Evolutionary conservation across 2,797 vertebrate genomes (phyloP).

Genomic region (Ctenopoma kingsleyae): DNA sequence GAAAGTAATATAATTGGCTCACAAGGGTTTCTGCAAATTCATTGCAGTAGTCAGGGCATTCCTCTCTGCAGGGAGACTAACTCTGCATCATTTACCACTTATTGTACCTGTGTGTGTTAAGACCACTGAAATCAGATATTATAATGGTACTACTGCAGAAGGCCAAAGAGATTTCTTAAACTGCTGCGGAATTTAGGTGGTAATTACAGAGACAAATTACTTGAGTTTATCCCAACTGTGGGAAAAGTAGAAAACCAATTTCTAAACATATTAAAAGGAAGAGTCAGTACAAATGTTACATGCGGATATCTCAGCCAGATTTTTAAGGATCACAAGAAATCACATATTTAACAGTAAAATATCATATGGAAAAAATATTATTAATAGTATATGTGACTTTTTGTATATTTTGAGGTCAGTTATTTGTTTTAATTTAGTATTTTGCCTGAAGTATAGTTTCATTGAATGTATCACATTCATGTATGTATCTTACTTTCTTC

Average conservation of each 20-base stretch:
- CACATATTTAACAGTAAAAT: background rate
- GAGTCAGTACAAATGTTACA: constrained; percentile 22
- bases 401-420: background rate
- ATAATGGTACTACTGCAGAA: constrained; percentile 54
- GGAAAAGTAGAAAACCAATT: constrained; percentile 63
- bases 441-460: no score
- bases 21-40: constrained; percentile 52
- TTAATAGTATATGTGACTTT: background rate
- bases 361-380: no score
- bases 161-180: constrained; percentile 58
- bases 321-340: background rate
- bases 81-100: constrained; percentile 67
- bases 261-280: constrained; percentile 53
- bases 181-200: constrained; percentile 52
- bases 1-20: constrained; percentile 69
- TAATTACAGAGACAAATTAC: constrained; percentile 77
- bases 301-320: constrained; percentile 19
- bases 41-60: constrained; percentile 33
- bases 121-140: constrained; percentile 67
- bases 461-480: no score
- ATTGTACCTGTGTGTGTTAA: constrained; percentile 58
- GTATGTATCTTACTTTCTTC: no score
- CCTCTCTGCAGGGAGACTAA: constrained; percentile 45
- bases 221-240: constrained; percentile 67
- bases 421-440: background rate